Percentiles rank a stretch among this genome's conserved stretches.
These are phyloP conservation scores for Lanius ludovicianus DNA, from an alignment of 2,113 vertebrate genomes.

Conservation along the genomic window DNA sequence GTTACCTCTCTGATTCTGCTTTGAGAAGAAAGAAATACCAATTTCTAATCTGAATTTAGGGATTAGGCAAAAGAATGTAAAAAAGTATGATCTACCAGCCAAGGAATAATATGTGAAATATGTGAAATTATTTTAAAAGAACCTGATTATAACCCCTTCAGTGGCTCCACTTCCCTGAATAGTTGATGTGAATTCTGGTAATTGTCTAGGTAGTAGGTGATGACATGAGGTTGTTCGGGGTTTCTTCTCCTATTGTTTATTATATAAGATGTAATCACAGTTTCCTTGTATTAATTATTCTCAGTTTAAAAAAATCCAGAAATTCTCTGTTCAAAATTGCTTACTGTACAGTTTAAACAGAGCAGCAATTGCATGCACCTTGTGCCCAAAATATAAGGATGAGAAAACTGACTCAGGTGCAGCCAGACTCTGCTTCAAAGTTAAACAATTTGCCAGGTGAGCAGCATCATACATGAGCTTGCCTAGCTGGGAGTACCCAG, in stretches of 20 bases:
- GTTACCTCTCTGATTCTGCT: neutral
- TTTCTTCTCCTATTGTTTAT: neutral
- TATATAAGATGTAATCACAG: neutral
- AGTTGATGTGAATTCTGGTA: neutral
- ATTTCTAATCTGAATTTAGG: neutral
- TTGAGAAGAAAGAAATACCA: neutral
- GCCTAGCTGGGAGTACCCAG: neutral
- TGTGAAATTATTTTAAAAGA: neutral
- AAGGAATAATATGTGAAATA: neutral
- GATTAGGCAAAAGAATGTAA: neutral
- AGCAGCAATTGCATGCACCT: neutral
- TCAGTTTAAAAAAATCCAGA: neutral
- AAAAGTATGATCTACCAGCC: neutral
- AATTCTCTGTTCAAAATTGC: neutral
- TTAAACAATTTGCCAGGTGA: neutral
- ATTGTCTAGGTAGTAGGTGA: neutral
- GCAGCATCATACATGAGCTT: neutral
- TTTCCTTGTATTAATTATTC: neutral
- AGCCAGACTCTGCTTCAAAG: neutral
- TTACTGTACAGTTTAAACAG: neutral
- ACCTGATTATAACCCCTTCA: neutral
- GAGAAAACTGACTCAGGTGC: neutral
- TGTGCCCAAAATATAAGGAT: neutral
- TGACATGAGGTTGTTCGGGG: neutral
- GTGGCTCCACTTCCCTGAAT: neutral